Conservation (phyloP, 1,140 invertebrate species). For the Ectropis grisescens region DNA sequence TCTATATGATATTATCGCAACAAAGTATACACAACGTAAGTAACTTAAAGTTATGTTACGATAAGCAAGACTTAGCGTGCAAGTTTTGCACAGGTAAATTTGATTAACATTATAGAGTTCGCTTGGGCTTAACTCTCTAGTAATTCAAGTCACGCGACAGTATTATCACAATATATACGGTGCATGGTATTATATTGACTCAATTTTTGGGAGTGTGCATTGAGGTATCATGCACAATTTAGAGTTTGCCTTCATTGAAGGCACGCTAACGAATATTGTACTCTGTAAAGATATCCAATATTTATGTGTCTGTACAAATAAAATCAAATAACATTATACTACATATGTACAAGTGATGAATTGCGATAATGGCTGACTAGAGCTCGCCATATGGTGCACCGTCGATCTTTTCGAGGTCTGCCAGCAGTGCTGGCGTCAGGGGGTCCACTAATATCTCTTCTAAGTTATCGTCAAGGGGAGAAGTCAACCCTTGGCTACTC, state of each 20-base stretch:
- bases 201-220: slow-evolving; percentile 48
- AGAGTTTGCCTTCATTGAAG: slow-evolving; percentile 56
- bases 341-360: slow-evolving; percentile 19
- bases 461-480: slow-evolving; percentile 47
- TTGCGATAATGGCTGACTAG: slow-evolving; percentile 30
- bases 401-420: slow-evolving; percentile 59
- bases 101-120: no score
- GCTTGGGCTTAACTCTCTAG: no score
- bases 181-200: slow-evolving; percentile 53
- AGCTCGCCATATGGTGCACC: slow-evolving; percentile 52
- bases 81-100: no score
- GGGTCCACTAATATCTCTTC: slow-evolving; percentile 45
- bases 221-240: slow-evolving; percentile 33
- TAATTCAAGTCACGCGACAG: background rate
- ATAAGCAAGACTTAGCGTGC: no score
- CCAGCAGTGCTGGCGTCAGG: slow-evolving; percentile 41
- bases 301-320: slow-evolving; percentile 44
- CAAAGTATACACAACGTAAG: no score
- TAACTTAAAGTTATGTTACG: no score
- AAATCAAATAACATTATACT: slow-evolving; percentile 15
- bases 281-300: slow-evolving; percentile 44
- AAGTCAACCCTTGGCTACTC: slow-evolving; percentile 35
- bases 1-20: no score
- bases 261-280: slow-evolving; percentile 49
- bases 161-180: slow-evolving; percentile 52